Evolutionary conservation across 2,888 invertebrate genomes (phyloP), one percentile per base, ranked within the genome.

Genomic region (Deilephila elpenor): DNA sequence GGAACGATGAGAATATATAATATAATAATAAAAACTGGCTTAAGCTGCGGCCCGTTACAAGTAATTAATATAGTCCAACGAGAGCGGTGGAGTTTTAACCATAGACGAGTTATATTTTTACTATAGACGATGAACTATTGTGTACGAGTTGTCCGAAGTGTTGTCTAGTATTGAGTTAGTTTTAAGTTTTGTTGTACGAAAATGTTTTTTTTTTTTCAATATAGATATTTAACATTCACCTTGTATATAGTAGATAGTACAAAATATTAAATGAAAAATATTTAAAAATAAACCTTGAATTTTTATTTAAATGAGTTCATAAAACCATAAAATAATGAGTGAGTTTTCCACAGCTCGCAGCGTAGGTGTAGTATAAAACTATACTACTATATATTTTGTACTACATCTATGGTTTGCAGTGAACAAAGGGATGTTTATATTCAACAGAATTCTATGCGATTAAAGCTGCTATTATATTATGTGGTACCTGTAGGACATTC

Each of bases 211-310:
- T 88, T n/a, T 86, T 89, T 86, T 91, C 91, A 90, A 87, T 89
- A 88, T 89, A 92, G 88, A 93, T 92, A 91, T 92, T 89, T 91
- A 91, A 90, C 86, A 88, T 89, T 90, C 92, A 91, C 89, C 80
- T 81, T 94, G 93, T 93, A 93, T 89, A 94, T 93, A 93, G 89
- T 93, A 93, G 93, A 93, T 94, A 93, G 93, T 93, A 94, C 92
- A 93, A 93, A 93, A 91, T 92, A 93, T 92, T 91, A 92, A 93
- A 93, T 87, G 87, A 90, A 91, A 90, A 89, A 84, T 85, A 86
- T 88, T 89, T 82, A 84, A 90, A 86, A 79, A 81, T 81, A 75
- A 67, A 74, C 75, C 70, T 73, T 74, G 64, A 80, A 84, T 83
- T 83, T 81, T 84, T 85, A 82, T 78, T 81, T 75, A 7, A n/a